A percentile compares a stretch with the other conserved stretches of the same genome.
Conservation (phyloP, 2,888 invertebrate genomes). For the Junonia oenone region DNA sequence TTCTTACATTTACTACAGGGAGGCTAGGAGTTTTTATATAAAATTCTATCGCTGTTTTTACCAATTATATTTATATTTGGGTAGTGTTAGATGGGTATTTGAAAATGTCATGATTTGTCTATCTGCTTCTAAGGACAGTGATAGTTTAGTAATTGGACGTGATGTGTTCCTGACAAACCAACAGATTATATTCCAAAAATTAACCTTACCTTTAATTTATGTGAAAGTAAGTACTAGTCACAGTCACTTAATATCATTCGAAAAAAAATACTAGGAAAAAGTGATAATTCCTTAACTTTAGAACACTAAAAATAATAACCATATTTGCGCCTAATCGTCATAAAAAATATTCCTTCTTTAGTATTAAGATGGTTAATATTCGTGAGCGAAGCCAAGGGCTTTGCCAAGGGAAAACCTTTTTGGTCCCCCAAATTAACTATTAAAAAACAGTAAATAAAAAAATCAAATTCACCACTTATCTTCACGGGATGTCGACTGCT, state of each 20-base stretch:
- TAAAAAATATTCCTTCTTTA: not conserved
- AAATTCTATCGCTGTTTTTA: not conserved
- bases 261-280: too few species aligned
- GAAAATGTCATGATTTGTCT: not conserved
- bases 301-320: too few species aligned
- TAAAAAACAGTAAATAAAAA: not conserved
- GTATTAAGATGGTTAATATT: too few species aligned
- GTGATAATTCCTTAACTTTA: too few species aligned
- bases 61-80: constrained; percentile 4
- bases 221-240: too few species aligned
- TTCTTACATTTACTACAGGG: constrained; percentile 30
- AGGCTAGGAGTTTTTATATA: constrained; percentile 18
- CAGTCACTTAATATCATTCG: too few species aligned
- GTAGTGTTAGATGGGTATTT: not conserved
- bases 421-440: not conserved
- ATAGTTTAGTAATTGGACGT: not conserved
- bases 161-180: not conserved
- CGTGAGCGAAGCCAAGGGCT: too few species aligned
- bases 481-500: constrained; percentile 2
- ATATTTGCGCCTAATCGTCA: too few species aligned
- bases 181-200: too few species aligned
- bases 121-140: not conserved
- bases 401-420: not conserved
- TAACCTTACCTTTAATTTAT: too few species aligned
- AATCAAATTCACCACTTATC: constrained; percentile 8